Evolutionary conservation across 2,888 invertebrate genomes (phyloP).

Genomic region (Drosophila hamatofila): DNA sequence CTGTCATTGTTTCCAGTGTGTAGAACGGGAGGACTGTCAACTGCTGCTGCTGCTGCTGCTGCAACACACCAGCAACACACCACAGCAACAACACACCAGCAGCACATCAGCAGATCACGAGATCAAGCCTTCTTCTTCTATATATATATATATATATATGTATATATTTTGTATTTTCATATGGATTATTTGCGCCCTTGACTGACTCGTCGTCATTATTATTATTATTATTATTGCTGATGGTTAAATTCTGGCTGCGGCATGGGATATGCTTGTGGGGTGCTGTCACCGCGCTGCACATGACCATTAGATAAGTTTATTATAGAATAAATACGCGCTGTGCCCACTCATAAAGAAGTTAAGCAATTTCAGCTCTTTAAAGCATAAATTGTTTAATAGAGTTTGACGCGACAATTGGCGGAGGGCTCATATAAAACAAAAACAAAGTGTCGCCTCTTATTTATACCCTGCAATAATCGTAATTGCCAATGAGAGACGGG

Average conservation of each 20-base stretch:
- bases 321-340: conserved; percentile 52
- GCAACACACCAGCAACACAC: background rate
- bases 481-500: background rate
- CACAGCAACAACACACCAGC: background rate
- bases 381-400: conserved; percentile 73
- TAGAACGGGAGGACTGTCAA: conserved; percentile 4
- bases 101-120: conserved; percentile 22
- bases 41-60: background rate
- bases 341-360: conserved; percentile 65
- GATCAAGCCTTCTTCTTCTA: conserved; percentile 24
- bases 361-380: conserved; percentile 69
- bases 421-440: conserved; percentile 35
- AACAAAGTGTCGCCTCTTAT: conserved; percentile 13
- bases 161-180: background rate
- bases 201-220: background rate
- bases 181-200: conserved; percentile 34
- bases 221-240: background rate
- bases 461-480: background rate
- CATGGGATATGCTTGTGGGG: conserved; percentile 1
- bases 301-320: conserved; percentile 72
- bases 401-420: conserved; percentile 37
- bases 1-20: conserved; percentile 44
- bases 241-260: background rate
- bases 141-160: background rate
- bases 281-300: conserved; percentile 57